phyloP scores from a whole-genome alignment of 2,797 vertebrate genomes.

The Poecile montanus region DNA sequence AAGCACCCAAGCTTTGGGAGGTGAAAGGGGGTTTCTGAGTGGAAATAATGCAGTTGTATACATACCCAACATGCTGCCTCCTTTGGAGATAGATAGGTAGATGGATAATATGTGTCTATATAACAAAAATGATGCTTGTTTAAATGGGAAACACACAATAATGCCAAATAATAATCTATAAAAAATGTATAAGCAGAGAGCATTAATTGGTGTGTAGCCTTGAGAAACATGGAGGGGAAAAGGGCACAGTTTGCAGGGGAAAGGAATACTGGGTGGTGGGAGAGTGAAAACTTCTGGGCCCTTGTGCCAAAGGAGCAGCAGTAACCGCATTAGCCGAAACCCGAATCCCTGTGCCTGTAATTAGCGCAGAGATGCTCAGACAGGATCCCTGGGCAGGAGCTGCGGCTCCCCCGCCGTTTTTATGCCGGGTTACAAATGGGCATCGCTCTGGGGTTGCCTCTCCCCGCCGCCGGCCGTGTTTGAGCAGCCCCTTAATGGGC shows the following conservation, averaged over 20 bases:
- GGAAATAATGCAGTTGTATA: neutral
- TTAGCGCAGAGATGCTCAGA: neutral
- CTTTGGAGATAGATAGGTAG: neutral
- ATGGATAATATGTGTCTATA: rapidly evolving
- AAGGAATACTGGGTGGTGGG: neutral
- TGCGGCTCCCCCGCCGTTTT: neutral
- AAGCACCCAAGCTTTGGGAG: neutral
- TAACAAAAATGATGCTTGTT: neutral
- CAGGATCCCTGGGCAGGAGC: neutral
- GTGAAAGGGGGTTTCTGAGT: neutral
- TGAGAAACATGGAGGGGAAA: neutral
- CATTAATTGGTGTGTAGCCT: neutral
- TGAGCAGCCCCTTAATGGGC: rapidly evolving
- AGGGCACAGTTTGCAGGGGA: neutral
- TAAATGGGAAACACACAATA: neutral
- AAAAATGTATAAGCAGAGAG: neutral
- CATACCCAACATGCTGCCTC: rapidly evolving
- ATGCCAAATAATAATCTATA: neutral
- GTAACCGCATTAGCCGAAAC: neutral
- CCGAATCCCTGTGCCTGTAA: neutral
- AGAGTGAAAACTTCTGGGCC: neutral
- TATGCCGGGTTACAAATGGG: neutral
- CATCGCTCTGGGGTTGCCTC: neutral
- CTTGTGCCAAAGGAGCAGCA: neutral
- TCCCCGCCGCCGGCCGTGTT: neutral